These are phyloP conservation scores for Drosophila meridionalis DNA, from an alignment of 2,888 invertebrate species.

Conservation along the genomic window DNA sequence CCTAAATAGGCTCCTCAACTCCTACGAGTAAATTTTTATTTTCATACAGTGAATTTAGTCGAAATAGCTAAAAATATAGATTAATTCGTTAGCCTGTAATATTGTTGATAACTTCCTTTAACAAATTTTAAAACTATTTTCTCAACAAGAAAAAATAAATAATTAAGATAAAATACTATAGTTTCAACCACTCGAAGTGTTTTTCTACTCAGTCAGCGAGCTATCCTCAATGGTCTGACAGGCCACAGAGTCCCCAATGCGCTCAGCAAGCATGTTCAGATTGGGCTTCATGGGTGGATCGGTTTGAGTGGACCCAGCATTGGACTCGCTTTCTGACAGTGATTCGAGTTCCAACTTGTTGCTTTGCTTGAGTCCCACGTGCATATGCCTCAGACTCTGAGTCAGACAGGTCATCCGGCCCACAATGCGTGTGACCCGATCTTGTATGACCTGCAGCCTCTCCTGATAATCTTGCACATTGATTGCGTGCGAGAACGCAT, in stretches of 20 bases:
- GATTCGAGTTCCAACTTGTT: not conserved
- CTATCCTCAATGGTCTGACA: slow-evolving; percentile 34
- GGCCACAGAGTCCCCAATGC: slow-evolving; percentile 27
- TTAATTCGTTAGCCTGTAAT: not conserved
- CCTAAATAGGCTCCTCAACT: not conserved
- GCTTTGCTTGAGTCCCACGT: slow-evolving; percentile 7
- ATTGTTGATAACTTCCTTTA: not conserved
- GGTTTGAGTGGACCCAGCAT: slow-evolving; percentile 26
- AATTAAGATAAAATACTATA: not conserved
- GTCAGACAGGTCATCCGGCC: slow-evolving; percentile 24
- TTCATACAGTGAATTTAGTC: slow-evolving; percentile 16
- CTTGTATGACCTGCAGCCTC: slow-evolving; percentile 37
- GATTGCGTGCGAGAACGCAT: not conserved
- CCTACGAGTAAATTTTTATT: not conserved
- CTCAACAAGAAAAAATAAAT: not conserved
- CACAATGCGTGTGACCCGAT: slow-evolving; percentile 39
- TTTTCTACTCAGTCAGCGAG: slow-evolving; percentile 1
- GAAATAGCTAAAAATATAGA: not conserved
- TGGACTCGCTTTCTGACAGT: not conserved
- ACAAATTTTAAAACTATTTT: not conserved
- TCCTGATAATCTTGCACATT: not conserved
- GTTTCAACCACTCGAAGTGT: not conserved
- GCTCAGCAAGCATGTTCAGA: slow-evolving; percentile 35
- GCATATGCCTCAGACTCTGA: slow-evolving; percentile 1
- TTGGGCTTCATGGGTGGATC: slow-evolving; percentile 19